A percentile compares a stretch with the other conserved stretches of the same genome.
These are phyloP conservation scores for Dicyrtomina minuta DNA, from an alignment of 2,888 invertebrate genomes.

Conservation along the genomic window DNA sequence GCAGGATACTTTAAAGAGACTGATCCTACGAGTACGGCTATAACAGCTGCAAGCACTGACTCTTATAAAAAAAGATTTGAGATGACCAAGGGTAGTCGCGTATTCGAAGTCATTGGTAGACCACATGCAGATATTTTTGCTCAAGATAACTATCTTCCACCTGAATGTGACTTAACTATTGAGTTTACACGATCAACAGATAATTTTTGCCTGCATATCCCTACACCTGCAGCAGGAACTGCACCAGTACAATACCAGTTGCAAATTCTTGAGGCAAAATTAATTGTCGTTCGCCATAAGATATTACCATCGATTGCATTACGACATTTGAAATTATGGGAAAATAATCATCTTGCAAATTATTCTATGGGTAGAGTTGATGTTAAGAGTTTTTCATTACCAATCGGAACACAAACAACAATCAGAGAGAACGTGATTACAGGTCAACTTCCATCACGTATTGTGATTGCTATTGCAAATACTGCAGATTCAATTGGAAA, in stretches of 20 bases:
- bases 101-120: slow-evolving; percentile 37
- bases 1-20: slow-evolving; percentile 34
- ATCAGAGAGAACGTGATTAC: slow-evolving; percentile 33
- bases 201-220: slow-evolving; percentile 32
- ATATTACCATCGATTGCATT: slow-evolving; percentile 34
- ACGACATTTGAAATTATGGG: slow-evolving; percentile 32
- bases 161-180: slow-evolving; percentile 36
- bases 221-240: neutral
- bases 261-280: slow-evolving; percentile 29
- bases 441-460: slow-evolving; percentile 32
- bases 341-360: neutral
- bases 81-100: slow-evolving; percentile 7
- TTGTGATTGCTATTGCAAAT: slow-evolving; percentile 33
- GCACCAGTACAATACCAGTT: too few species aligned
- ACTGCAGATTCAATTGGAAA: slow-evolving; percentile 18
- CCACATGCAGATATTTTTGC: slow-evolving; percentile 35
- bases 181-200: slow-evolving; percentile 24
- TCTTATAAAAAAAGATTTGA: slow-evolving; percentile 24
- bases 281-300: slow-evolving; percentile 27
- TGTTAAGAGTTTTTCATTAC: slow-evolving; percentile 35
- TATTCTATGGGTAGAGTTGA: slow-evolving; percentile 30
- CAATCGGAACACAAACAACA: slow-evolving; percentile 21
- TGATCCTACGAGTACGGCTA: slow-evolving; percentile 21
- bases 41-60: slow-evolving; percentile 3
- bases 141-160: slow-evolving; percentile 29